Conservation (phyloP, 2,797 vertebrate species). For the Rhadinocentrus ornatus region DNA sequence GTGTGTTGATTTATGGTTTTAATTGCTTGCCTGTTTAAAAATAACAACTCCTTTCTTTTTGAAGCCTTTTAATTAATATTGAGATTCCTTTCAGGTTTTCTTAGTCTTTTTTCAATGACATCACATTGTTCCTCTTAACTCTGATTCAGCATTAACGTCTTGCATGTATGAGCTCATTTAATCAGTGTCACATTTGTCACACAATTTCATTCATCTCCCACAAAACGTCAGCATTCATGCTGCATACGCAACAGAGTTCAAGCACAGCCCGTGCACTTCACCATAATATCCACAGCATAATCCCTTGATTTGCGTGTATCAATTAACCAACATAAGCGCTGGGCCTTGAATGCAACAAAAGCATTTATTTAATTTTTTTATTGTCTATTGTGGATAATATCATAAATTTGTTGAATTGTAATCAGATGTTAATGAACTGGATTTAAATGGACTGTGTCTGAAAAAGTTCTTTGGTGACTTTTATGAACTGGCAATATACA, state of each 20-base stretch:
- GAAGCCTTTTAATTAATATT: neutral
- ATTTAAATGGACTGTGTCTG: too few species aligned
- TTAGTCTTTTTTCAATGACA: neutral
- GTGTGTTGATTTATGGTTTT: neutral
- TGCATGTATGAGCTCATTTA: neutral
- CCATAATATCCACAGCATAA: neutral
- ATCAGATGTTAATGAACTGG: too few species aligned
- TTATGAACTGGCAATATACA: too few species aligned
- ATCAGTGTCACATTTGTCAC: neutral
- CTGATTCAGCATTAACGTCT: neutral
- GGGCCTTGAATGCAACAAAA: constrained; percentile 2
- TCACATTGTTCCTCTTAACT: neutral
- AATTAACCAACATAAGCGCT: neutral
- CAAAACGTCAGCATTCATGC: neutral
- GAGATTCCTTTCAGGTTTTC: constrained; percentile 1
- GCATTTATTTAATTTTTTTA: neutral
- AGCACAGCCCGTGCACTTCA: neutral
- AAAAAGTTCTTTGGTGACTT: too few species aligned
- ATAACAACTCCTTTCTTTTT: neutral
- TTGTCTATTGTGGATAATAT: too few species aligned
- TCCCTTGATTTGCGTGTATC: neutral
- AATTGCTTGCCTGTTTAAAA: constrained; percentile 5
- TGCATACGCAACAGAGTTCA: neutral
- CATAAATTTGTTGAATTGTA: too few species aligned
- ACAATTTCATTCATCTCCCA: neutral